Conservation (phyloP, 2,113 vertebrate species). For the Noctilio leporinus region DNA sequence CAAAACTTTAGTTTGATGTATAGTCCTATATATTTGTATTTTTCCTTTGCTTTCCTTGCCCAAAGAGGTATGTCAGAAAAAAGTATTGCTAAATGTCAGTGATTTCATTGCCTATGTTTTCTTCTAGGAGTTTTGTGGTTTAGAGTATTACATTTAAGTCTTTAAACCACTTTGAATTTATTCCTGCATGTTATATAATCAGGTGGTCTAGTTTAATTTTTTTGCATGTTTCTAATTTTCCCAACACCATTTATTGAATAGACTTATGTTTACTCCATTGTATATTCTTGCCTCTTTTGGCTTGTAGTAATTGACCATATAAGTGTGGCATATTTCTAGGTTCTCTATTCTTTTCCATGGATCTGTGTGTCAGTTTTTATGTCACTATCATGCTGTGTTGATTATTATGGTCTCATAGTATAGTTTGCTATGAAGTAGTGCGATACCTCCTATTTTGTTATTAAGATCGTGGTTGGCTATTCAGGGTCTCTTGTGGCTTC, state of each 20-base stretch:
- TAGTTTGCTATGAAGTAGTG: background rate
- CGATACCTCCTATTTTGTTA: background rate
- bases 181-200: background rate
- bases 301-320: background rate
- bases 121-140: background rate
- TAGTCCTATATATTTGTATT: background rate
- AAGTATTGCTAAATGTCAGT: background rate
- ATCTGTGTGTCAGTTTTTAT: background rate
- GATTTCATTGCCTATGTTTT: background rate
- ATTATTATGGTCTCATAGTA: background rate
- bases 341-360: background rate
- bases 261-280: background rate
- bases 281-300: background rate
- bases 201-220: background rate
- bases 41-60: background rate
- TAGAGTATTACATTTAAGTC: background rate
- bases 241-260: background rate
- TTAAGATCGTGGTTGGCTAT: background rate
- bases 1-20: background rate
- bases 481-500: background rate
- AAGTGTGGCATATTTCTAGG: background rate
- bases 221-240: background rate
- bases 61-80: background rate
- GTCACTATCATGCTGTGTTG: background rate
- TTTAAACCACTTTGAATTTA: background rate